Evolutionary conservation across 2,888 invertebrate genomes (phyloP), one percentile per base, ranked within the genome.

Genomic region (Steinernema scapterisci): DNA sequence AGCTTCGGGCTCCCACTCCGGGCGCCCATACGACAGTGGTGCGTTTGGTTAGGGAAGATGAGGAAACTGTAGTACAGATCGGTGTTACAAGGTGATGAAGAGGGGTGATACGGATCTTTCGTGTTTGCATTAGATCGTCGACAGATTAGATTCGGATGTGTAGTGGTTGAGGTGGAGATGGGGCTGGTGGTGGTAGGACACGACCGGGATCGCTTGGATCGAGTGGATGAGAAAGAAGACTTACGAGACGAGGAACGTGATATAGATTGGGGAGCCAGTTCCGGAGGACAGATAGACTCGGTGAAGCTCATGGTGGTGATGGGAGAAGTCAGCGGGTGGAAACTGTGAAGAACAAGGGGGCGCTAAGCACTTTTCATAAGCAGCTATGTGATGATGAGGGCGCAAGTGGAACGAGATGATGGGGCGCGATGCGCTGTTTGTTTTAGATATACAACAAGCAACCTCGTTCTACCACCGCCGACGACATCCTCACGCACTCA

Each of bases 401-500:
- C n/a, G 31, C 63, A 31, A 63, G 27, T 27, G 1, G 63, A 48
- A 25, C 27, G 63, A 16, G n/a, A n/a, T n/a, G n/a, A 16, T 31
- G 63, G 38, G 63, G 11, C 16, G 38, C 13, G 63, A 16, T 48
- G 63, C 63, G 27, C 38, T 63, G 63, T 63, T 63, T 63, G 63
- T 63, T 63, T 63, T 52, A 52, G 52, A 52, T 52, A 52, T 63
- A 63, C 63, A 63, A 63, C 63, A 63, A 63, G 31, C 63, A 31
- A 25, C 63, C 16, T 25, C 63, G 63, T 63, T 63, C 63, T 63
- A 63, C 63, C 63, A 63, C 31, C 63, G 19, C 52, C 38, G 63
- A 16, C 63, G 63, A 63, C 63, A 63, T 63, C 63, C 63, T 63
- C 63, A 63, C 63, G 63, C 63, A 63, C 63, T 63, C 31, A 38